phyloP scores from a whole-genome alignment of 1,140 invertebrate species.

The Diploscapter pachys region DNA sequence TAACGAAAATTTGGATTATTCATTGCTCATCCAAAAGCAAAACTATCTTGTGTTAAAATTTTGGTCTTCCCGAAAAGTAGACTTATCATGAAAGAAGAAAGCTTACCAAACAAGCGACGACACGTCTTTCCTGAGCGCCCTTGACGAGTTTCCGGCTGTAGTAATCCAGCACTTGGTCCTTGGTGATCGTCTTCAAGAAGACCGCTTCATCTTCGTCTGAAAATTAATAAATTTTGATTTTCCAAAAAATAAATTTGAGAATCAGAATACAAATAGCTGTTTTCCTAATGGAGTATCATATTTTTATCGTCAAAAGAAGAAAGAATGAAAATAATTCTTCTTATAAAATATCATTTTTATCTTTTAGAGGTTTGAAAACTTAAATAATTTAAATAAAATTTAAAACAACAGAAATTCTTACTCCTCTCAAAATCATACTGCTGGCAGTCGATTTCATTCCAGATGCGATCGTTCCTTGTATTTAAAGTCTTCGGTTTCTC shows the following conservation, averaged over 20 bases:
- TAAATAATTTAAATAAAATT: constrained; percentile 9
- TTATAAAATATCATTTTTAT: too few relatives aligned
- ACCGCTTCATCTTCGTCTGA: constrained; percentile 76
- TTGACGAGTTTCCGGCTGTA: constrained; percentile 64
- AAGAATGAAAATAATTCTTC: too few relatives aligned
- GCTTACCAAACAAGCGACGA: background rate
- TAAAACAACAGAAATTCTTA: constrained; percentile 49
- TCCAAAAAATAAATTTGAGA: too few relatives aligned
- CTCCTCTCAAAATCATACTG: constrained; percentile 86
- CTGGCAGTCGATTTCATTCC: constrained; percentile 79
- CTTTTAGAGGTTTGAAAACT: too few relatives aligned
- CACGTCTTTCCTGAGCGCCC: background rate
- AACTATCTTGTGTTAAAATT: constrained; percentile 1
- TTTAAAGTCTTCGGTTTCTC: constrained; percentile 85
- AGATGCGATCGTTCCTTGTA: constrained; percentile 71
- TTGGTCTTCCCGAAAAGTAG: constrained; percentile 4
- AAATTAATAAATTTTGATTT: constrained; percentile 26
- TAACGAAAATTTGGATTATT: too few relatives aligned
- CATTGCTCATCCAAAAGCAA: too few relatives aligned
- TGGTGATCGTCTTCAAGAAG: constrained; percentile 74
- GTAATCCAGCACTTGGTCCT: constrained; percentile 77
- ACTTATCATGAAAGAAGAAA: background rate
- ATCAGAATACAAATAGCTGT: too few relatives aligned
- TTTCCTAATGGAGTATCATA: too few relatives aligned
- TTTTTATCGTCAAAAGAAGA: too few relatives aligned